Conservation (phyloP, 2,888 invertebrate species). For the Sympetrum striolatum region DNA sequence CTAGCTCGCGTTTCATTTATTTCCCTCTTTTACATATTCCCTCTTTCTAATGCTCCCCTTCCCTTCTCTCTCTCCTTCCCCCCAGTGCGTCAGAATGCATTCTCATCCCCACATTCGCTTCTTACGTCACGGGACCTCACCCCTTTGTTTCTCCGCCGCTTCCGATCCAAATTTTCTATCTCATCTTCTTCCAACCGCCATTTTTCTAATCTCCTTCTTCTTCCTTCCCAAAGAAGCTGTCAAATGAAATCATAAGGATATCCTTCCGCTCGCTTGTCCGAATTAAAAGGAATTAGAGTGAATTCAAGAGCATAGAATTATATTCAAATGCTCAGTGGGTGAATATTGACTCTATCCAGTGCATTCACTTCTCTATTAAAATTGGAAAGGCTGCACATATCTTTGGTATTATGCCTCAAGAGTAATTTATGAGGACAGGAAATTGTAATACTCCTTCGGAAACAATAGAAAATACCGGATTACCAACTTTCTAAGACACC, state of each 20-base stretch:
- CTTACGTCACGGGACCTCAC: not conserved
- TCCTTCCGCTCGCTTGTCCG: too few relatives aligned
- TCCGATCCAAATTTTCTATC: conserved; percentile 19
- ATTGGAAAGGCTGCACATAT: too few relatives aligned
- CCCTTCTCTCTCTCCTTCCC: not conserved
- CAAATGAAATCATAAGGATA: not conserved
- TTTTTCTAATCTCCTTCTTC: not conserved
- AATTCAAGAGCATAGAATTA: too few relatives aligned
- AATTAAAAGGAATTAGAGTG: too few relatives aligned
- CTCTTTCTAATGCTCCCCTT: not conserved
- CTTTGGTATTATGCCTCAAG: too few relatives aligned
- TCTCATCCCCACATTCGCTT: not conserved
- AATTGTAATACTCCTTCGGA: too few relatives aligned
- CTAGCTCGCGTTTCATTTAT: not conserved
- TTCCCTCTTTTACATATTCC: not conserved
- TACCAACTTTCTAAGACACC: too few relatives aligned
- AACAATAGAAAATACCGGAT: too few relatives aligned
- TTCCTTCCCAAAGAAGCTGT: not conserved
- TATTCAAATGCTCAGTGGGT: too few relatives aligned
- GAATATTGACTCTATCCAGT: too few relatives aligned
- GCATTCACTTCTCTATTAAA: too few relatives aligned
- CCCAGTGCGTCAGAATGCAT: not conserved
- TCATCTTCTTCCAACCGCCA: not conserved
- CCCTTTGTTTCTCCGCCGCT: not conserved
- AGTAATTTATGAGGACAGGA: too few relatives aligned